phyloP scores from a whole-genome alignment of 2,888 invertebrate species.

The Calameuta pallipes region DNA sequence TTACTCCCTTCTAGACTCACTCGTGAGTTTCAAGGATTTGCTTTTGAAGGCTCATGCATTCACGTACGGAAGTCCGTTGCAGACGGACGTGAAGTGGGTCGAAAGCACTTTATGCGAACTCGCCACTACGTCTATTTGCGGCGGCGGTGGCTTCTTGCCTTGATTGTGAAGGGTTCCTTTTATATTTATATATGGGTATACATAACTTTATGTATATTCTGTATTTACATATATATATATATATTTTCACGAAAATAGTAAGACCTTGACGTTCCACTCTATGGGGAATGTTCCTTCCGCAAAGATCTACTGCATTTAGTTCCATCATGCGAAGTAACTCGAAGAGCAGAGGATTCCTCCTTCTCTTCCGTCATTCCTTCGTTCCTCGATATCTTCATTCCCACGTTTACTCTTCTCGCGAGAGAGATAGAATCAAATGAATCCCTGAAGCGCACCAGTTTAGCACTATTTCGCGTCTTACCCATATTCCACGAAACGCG shows the following conservation, averaged over 20 bases:
- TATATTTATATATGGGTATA: not conserved
- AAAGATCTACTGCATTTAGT: not conserved
- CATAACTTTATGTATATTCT: not conserved
- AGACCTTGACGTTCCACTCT: not conserved
- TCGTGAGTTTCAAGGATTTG: not conserved
- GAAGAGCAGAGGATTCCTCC: not conserved
- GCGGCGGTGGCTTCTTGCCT: not conserved
- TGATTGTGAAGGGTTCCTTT: not conserved
- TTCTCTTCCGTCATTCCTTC: no score
- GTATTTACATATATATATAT: not conserved
- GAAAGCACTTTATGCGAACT: not conserved
- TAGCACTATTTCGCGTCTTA: not conserved
- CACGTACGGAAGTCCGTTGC: not conserved
- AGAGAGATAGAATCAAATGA: not conserved
- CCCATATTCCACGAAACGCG: not conserved
- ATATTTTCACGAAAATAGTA: not conserved
- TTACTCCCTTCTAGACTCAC: not conserved
- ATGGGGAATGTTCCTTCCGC: no score
- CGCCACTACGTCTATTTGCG: not conserved
- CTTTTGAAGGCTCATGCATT: conserved; percentile 1
- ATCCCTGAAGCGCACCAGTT: not conserved
- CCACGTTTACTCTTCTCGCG: not conserved
- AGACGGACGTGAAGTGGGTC: conserved; percentile 4
- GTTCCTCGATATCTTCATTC: not conserved
- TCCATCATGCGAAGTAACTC: not conserved